Evolutionary conservation across 2,888 invertebrate genomes (phyloP), one percentile per base, ranked within the genome.

Genomic region (Desoria tigrina): DNA sequence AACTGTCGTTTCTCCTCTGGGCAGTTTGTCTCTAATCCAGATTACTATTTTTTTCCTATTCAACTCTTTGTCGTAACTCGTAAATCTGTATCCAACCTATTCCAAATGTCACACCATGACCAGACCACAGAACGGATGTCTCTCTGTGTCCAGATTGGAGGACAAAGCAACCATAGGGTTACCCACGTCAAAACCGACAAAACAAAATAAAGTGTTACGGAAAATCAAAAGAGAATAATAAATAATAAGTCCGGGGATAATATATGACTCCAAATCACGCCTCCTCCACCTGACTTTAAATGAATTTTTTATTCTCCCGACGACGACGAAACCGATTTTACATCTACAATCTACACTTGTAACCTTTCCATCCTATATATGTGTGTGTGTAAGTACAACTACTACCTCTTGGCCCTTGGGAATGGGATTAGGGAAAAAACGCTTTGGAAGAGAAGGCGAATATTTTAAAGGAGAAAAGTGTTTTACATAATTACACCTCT

Each of bases 211-310:
- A 62, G 62, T 55, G 55, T 62, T 62, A 62, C 45, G 55, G 18
- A 55, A 55, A 54, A 55, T 63, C 50, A 64, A 62, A 63, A 61
- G 66, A 61, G 58, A 65, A 60, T 64, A 70, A 70, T 70, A 70
- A 70, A 65, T 69, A 62, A 57, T 59, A 55, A 55, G 28, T 55
- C 28, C 28, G 39, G 45, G 26, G 42, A 60, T 63, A 71, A 71
- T 68, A 65, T 67, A 71, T 68, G 67, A 60, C 42, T 32, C 21
- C 50, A 61, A 68, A 68, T 68, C 67, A 71, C 71, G 71, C 71
- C 71, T 70, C 37, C 61, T 28, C 37, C 57, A 39, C 18, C 55
- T 63, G 57, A 63, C 63, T 64, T 66, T 69, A 63, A 66, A 59
- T 61, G 58, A 65, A 65, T 54, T 62, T 66, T 63, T 60, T 63